A percentile compares a stretch with the other conserved stretches of the same genome.
These are phyloP conservation scores for Pristionchus japonicus DNA, from an alignment of 2,888 invertebrate genomes.

Conservation along the genomic window DNA sequence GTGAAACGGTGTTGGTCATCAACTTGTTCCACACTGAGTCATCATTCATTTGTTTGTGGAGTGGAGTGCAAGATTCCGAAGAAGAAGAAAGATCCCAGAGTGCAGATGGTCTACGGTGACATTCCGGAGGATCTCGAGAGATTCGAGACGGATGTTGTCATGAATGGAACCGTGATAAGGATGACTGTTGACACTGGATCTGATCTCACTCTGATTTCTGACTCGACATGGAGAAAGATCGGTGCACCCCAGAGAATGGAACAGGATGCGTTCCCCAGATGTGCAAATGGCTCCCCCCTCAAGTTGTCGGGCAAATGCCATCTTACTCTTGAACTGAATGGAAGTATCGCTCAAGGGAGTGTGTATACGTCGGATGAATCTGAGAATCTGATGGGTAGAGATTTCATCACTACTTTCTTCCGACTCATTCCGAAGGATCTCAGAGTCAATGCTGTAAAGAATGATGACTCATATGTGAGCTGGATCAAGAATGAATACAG, in stretches of 20 bases:
- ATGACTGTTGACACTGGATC: no score
- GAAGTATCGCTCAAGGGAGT: no score
- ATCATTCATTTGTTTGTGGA: no score
- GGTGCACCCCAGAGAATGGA: background rate
- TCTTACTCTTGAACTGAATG: no score
- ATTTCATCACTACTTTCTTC: background rate
- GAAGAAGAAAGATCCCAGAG: background rate
- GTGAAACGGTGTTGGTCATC: no score
- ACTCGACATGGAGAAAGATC: no score
- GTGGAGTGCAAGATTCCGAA: background rate
- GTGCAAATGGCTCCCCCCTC: background rate
- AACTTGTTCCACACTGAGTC: no score
- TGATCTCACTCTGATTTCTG: no score
- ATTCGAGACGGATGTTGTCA: background rate
- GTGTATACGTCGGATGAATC: no score
- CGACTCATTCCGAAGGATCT: background rate
- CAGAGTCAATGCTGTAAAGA: background rate
- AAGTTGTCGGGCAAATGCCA: background rate
- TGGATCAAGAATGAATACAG: background rate
- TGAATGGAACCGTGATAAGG: background rate
- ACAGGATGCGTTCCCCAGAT: background rate
- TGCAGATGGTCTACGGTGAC: no score
- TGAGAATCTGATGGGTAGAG: no score
- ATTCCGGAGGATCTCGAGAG: background rate
- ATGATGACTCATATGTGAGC: no score